These are phyloP conservation scores for Manduca sexta DNA, from an alignment of 1,140 invertebrate genomes.

Conservation along the genomic window DNA sequence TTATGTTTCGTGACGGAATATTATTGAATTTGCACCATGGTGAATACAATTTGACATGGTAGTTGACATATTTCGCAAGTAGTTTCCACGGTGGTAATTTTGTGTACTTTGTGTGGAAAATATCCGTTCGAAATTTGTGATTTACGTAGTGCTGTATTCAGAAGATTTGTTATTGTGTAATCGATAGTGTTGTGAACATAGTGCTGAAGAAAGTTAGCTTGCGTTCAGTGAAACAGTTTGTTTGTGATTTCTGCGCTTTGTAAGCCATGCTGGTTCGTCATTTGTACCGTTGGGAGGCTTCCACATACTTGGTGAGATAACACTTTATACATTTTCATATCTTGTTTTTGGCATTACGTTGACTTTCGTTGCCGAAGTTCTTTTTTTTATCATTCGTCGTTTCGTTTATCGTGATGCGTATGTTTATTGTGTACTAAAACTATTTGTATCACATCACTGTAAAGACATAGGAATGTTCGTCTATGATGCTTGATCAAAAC, in stretches of 20 bases:
- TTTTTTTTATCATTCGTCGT: too few species aligned
- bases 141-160: background rate
- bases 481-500: too few species aligned
- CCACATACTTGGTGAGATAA: slow-evolving; percentile 12
- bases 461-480: too few species aligned
- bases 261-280: slow-evolving; percentile 32
- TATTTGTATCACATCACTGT: too few species aligned
- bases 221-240: slow-evolving; percentile 16
- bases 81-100: slow-evolving; percentile 47
- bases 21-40: too few species aligned
- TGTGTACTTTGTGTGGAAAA: slow-evolving; percentile 47
- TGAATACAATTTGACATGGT: slow-evolving; percentile 35
- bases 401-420: too few species aligned
- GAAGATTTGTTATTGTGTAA: slow-evolving; percentile 12
- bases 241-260: slow-evolving; percentile 13
- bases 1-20: too few species aligned
- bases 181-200: slow-evolving; percentile 21
- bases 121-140: slow-evolving; percentile 15
- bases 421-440: too few species aligned
- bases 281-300: slow-evolving; percentile 8
- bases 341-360: background rate
- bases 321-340: background rate
- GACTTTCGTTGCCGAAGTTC: background rate
- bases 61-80: slow-evolving; percentile 53
- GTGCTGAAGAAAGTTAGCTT: slow-evolving; percentile 9